phyloP scores from a whole-genome alignment of 1,140 invertebrate species.

The Drosophila pectinifera region DNA sequence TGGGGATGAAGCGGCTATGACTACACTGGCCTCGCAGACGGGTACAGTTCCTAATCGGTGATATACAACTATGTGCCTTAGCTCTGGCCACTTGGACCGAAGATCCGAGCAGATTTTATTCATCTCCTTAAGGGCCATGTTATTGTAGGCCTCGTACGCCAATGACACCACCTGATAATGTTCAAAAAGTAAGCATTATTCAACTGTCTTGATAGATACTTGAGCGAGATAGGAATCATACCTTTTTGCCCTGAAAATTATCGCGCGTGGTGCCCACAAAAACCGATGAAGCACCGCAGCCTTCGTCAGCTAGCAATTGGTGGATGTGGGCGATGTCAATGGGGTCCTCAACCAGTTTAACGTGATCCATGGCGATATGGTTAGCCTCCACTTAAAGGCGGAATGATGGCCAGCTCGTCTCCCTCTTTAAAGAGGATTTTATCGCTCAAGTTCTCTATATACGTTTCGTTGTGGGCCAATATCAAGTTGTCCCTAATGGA shows the following conservation, averaged over 20 bases:
- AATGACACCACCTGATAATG: constrained; percentile 89
- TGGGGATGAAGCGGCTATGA: constrained; percentile 95
- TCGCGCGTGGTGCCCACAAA: constrained; percentile 97
- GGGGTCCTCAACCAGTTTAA: constrained; percentile 89
- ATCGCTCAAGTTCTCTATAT: constrained; percentile 87
- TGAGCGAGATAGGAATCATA: constrained; percentile 68
- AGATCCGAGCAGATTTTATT: constrained; percentile 91
- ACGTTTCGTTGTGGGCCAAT: constrained; percentile 93
- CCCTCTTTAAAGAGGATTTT: constrained; percentile 87
- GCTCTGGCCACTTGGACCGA: constrained; percentile 88
- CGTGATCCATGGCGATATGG: constrained; percentile 86
- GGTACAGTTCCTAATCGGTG: constrained; percentile 94
- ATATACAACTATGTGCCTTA: constrained; percentile 92
- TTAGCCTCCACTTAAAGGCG: constrained; percentile 94
- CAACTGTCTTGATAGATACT: constrained; percentile 2
- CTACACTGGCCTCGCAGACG: constrained; percentile 94
- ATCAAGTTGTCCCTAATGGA: constrained; percentile 90
- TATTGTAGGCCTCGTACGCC: constrained; percentile 97
- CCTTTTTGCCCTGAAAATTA: constrained; percentile 94
- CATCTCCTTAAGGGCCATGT: constrained; percentile 95
- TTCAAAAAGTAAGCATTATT: constrained; percentile 6
- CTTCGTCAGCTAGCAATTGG: constrained; percentile 88
- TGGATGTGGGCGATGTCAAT: constrained; percentile 90
- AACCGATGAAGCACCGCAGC: constrained; percentile 94
- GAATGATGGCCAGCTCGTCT: constrained; percentile 94